Evolutionary conservation across 35 echinoderm and acorn worm genomes (phyloP).

Genomic region (Holothuria glaberrima): DNA sequence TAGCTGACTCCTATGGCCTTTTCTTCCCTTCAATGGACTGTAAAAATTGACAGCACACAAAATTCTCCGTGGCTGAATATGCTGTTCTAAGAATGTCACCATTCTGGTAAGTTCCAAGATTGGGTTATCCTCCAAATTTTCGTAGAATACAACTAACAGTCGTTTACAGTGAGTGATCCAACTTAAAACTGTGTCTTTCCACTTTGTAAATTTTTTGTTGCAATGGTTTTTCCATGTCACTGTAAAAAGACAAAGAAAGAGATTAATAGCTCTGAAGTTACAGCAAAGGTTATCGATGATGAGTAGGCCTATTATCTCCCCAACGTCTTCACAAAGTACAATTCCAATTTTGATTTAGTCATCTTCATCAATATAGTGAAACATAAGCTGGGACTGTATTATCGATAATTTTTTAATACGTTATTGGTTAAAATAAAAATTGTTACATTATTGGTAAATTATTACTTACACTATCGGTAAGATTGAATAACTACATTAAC

Average conservation of each 20-base stretch:
- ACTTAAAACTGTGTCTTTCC: constrained; percentile 2
- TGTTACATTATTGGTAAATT: too few relatives aligned
- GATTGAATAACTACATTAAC: too few relatives aligned
- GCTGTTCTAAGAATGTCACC: constrained; percentile 36
- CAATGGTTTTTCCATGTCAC: background rate
- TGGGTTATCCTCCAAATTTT: constrained; percentile 25
- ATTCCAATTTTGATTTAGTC: too few relatives aligned
- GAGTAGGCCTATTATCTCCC: too few relatives aligned
- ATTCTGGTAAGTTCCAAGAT: background rate
- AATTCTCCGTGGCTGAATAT: background rate
- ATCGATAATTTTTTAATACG: too few relatives aligned
- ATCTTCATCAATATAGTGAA: too few relatives aligned
- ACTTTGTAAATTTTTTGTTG: background rate
- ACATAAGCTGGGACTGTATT: too few relatives aligned
- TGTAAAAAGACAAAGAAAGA: constrained; percentile 12
- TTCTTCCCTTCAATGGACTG: background rate
- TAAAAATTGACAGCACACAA: background rate
- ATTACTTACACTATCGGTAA: too few relatives aligned
- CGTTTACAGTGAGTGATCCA: constrained; percentile 30
- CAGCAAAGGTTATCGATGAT: background rate
- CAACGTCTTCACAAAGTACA: too few relatives aligned
- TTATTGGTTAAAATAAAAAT: too few relatives aligned
- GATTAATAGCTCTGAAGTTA: background rate
- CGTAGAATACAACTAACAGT: constrained; percentile 37
- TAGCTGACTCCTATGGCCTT: background rate